Conservation (phyloP, 2,113 vertebrate species). For the Hippocampus mohnikei region DNA sequence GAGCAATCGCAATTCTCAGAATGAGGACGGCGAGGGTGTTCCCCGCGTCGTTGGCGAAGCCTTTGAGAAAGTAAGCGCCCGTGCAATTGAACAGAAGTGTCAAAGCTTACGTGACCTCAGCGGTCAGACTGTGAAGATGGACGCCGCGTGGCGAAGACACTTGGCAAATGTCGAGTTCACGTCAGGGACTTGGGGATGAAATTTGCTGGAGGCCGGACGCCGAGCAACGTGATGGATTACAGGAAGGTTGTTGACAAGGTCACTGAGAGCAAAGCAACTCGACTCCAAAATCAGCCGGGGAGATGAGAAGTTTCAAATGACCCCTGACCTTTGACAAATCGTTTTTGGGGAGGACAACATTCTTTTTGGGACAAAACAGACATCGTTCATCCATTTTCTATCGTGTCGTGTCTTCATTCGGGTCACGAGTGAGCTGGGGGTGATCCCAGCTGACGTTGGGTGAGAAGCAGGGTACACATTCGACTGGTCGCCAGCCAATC, state of each 20-base stretch:
- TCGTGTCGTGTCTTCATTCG: too few relatives aligned
- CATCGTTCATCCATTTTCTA: background rate
- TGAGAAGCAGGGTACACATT: background rate
- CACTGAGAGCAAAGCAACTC: conserved; percentile 28
- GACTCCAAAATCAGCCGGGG: background rate
- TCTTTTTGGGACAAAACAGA: background rate
- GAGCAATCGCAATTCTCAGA: conserved; percentile 2
- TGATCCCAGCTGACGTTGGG: background rate
- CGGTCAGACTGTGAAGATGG: conserved; percentile 29
- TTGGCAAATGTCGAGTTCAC: conserved; percentile 44
- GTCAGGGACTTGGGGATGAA: conserved; percentile 47
- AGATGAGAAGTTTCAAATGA: background rate
- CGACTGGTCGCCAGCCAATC: background rate
- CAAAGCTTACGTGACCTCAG: background rate
- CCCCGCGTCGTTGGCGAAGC: background rate
- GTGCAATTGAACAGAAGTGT: background rate
- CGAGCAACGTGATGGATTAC: conserved; percentile 17
- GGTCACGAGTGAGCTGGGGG: background rate
- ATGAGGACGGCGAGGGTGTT: background rate
- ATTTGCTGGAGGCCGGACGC: background rate
- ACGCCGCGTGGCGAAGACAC: conserved; percentile 44
- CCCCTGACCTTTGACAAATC: background rate
- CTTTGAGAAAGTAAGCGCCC: background rate
- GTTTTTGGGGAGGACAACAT: background rate
- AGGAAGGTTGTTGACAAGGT: conserved; percentile 7